Base-by-base conservation (phyloP, 2,797 vertebrate genomes). In the Austrolebias charrua region DNA sequence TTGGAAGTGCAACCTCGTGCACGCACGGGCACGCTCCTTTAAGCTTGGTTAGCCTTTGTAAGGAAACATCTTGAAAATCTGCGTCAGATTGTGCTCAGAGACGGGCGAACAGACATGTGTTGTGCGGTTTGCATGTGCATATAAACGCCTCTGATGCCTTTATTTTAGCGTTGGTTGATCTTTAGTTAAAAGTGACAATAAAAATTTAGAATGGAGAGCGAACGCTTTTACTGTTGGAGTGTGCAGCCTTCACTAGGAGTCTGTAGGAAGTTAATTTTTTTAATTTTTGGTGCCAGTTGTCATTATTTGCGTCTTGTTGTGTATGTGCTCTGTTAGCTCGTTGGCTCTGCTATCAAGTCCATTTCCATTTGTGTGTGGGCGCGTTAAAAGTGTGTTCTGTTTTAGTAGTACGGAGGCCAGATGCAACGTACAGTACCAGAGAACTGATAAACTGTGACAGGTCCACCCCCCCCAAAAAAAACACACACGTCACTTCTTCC, bases 391-490 rank as follows among this genome's bases (percentile, higher is more conserved):
- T 75, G 69, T 71, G 60, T 51, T 24, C 56, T 60, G 66, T 78
- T 80, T n/a, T 20, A 35, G 62, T 72, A 69, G 69, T 84, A 87
- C 73, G n/a, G 44, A 80, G 88, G 82, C 86, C 90, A 92, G 88
- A 90, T 91, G 86, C 85, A 63, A 82, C 74, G 67, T 76, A n/a
- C n/a, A n/a, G n/a, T n/a, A 63, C 83, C 79, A 51, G 79, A 84
- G 84, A 63, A 69, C 76, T 91, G 88, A 92, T 92, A 76, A 89
- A 86, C 82, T 88, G 85, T 92, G 91, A 92, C 91, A 92, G 88
- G 77, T 73, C 60, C 24, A 1, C 24, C 24, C 24, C 24, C 24
- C 24, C 24, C 24, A 1, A 1, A 1, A 1, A 24, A 24, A 1
- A 24, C 63, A 79, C 73, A 58, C 67, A 72, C 66, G 55, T 51